Evolutionary conservation across 2,113 vertebrate genomes (phyloP), one percentile per base, ranked within the genome.

Genomic region (Globicephala melas): DNA sequence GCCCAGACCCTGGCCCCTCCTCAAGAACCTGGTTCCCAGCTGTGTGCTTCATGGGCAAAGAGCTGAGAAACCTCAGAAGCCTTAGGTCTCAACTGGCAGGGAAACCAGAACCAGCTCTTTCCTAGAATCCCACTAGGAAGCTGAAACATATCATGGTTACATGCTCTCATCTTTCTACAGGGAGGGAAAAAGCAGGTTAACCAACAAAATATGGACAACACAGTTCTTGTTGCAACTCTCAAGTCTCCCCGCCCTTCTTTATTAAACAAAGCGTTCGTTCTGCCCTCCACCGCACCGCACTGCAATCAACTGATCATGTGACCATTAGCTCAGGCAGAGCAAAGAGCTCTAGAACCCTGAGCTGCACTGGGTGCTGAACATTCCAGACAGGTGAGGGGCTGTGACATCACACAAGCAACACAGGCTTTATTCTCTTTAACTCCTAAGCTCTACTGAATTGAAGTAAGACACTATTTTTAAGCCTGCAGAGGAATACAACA

Each of bases 401-500:
- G 28, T 26, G 79, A 81, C 47, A 85, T 10, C 47, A 80, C 50
- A 62, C 87, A 93, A 84, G 18, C 38, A 62, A 70, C 73, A 80
- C 47, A 26, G 65, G 55, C 65, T 92, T 92, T 62, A 84, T 63
- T 50, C 47, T 26, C 15, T 38, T 53, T 81, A 73, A 81, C 38
- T 84, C 71, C 50, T 20, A 68, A 47, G 26, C 67, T 67, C 89
- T 94, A 62, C 68, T 47, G 50, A 79, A 38, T 2, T 63, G n/a
- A 96, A 92, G 21, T 65, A 13, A 93, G 96, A 89, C 44, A 79
- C 50, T 23, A 50, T 20, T 82, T 94, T 94, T 67, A 85, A 87
- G 38, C 50, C 79, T 94, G 53, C 21, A 95, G 76, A 93, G 47
- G 17, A 92, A 90, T 62, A 71, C 18, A 92, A 77, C 41, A 96